Evolutionary conservation across 2,888 invertebrate species (phyloP), one percentile per base, ranked within the genome.

Genomic region (Itoplectis maculator): DNA sequence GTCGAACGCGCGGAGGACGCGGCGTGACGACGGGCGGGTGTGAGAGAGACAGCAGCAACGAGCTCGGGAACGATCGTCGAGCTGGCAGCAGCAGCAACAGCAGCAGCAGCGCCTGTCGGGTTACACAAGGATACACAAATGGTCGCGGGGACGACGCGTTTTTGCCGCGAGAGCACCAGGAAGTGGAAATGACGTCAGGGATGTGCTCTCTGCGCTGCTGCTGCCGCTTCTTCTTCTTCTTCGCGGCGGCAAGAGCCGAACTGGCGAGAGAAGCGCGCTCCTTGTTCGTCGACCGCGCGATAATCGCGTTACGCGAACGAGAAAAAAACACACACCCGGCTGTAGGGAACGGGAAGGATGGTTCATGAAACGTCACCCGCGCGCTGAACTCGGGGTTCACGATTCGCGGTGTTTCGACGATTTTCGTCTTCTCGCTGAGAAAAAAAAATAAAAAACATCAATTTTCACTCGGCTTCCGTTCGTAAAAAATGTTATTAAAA

Each of bases 181-280:
- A 85, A 85, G 84, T 84, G 73, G 72, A 76, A 76, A 82, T 85
- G 84, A 85, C 86, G 86, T 86, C 84, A 83, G 70, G 23, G 51
- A 66, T 65, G 59, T 68, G 56, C 35, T 15, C 7, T 15, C 7
- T 70, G 65, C 15, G 20, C 49, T 15, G 1, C 6, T 2, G 20
- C 49, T 49, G 51, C 18, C 20, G 23, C 54, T 29, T 29, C n/a
- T 13, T 56, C 56, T 49, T 7, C 15, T 15, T n/a, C 15, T n/a
- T 7, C 20, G 29, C 56, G 56, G n/a, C n/a, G n/a, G n/a, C n/a
- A n/a, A n/a, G n/a, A 35, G 35, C 66, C 18, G 15, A 68, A 35
- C 15, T 29, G 70, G 20, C 69, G 63, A 54, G 54, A 70, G 75
- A 76, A 63, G 72, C 56, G n/a, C n/a, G n/a, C 56, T 77, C 76